phyloP scores from a whole-genome alignment of 2,113 vertebrate genomes.

The Bothrops jararaca region DNA sequence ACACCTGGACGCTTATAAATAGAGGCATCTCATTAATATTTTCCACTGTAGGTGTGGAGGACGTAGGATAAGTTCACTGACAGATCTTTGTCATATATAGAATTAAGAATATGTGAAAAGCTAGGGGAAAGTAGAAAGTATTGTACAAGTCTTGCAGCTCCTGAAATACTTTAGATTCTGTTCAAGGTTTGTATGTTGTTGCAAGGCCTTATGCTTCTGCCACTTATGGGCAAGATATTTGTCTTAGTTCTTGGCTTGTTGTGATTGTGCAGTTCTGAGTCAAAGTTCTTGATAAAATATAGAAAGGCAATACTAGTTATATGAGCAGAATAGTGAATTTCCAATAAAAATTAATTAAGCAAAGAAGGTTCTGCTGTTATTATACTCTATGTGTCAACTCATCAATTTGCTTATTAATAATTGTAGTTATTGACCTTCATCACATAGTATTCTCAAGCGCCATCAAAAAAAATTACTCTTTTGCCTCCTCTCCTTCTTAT shows the following conservation, averaged over 20 bases:
- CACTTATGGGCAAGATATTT: constrained; percentile 25
- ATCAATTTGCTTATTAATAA: constrained; percentile 26
- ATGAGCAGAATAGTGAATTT: not conserved
- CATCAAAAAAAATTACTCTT: constrained; percentile 45
- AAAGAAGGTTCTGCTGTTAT: constrained; percentile 14
- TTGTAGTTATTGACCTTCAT: constrained; percentile 36
- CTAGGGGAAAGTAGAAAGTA: no score
- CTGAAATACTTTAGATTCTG: not conserved
- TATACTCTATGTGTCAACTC: constrained; percentile 28
- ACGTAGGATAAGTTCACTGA: not conserved
- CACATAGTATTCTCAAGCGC: constrained; percentile 23
- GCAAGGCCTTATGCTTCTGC: not conserved
- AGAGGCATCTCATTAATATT: not conserved
- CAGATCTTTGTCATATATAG: not conserved
- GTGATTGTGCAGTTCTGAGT: not conserved
- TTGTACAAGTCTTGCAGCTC: not conserved
- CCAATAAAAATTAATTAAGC: constrained; percentile 31
- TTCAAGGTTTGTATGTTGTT: not conserved
- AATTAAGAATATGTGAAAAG: not conserved
- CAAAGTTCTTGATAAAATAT: constrained; percentile 20
- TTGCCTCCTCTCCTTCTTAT: constrained; percentile 33
- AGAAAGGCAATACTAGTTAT: not conserved
- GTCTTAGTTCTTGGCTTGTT: constrained; percentile 10
- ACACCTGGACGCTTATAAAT: not conserved
- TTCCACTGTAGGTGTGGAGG: not conserved